These are phyloP conservation scores for Dasysyrphus albostriatus DNA, from an alignment of 2,888 invertebrate genomes.

Conservation along the genomic window DNA sequence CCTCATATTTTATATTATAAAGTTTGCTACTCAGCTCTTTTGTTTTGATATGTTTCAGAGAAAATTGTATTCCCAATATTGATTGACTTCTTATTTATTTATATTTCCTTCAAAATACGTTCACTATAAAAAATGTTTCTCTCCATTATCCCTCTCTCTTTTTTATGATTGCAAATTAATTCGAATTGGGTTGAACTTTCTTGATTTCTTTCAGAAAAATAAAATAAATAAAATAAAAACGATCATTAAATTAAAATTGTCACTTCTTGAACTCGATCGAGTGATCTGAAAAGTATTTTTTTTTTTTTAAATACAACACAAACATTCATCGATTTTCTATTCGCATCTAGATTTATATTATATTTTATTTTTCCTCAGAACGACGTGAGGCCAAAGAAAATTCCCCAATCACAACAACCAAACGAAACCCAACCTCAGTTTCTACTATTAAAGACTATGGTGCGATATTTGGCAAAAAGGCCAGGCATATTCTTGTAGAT, in stretches of 20 bases:
- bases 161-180: neutral
- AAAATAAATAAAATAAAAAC: neutral
- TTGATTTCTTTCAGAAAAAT: constrained; percentile 23
- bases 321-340: constrained; percentile 29
- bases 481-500: constrained; percentile 36
- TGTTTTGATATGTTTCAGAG: neutral
- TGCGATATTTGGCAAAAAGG: constrained; percentile 69
- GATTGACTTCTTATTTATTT: neutral
- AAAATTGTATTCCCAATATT: neutral
- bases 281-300: constrained; percentile 56
- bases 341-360: constrained; percentile 48
- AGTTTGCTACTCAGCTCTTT: constrained; percentile 3
- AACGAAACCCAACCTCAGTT: constrained; percentile 60
- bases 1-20: no score
- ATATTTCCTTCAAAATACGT: neutral
- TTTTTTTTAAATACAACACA: constrained; percentile 4
- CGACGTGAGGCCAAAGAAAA: constrained; percentile 74
- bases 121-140: neutral
- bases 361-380: constrained; percentile 53
- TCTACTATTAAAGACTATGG: constrained; percentile 28
- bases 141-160: neutral
- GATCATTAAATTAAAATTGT: constrained; percentile 39
- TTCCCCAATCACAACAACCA: constrained; percentile 62
- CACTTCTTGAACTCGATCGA: constrained; percentile 50
- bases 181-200: constrained; percentile 46